Evolutionary conservation across 2,888 invertebrate genomes (phyloP), one percentile per base, ranked within the genome.

Genomic region (Chydorus sphaericus): DNA sequence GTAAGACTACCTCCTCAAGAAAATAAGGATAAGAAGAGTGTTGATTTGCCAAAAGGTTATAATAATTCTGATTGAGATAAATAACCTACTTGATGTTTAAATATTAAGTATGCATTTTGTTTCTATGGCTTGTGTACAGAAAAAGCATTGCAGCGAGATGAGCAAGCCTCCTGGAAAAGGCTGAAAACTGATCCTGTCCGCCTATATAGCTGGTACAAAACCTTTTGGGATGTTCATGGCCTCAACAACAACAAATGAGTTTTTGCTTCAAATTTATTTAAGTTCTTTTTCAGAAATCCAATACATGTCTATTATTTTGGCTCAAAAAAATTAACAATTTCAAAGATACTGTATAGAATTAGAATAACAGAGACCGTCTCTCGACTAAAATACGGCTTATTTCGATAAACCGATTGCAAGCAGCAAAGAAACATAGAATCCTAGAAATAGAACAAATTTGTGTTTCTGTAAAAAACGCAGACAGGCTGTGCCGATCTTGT

Each of bases 171-270:
- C 4, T 52, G 33, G 36, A 36, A 52, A 6, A 52, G 36, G 20
- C 37, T 52, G n/a, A 31, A 20, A 37, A 52, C 52, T 8, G 52
- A 52, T 52, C 52, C 52, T 23, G 52, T 52, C 36, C 33, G 36
- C 33, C 52, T 52, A 8, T 52, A 52, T 23, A 23, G 36, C 11
- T 52, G 52, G 52, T 52, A 52, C 37, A 52, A 52, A 36, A 52
- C 52, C 8, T 33, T 31, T 37, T 52, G 52, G 52, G 52, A 52
- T 3, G 30, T 18, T 26, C 52, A 52, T 36, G 36, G 36, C 7
- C 26, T 52, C 14, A 33, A 52, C 18, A 20, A 52, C 14, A 23
- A 39, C 20, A n/a, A n/a, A 20, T 39, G 5, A 39, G 20, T 8
- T 1, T 8, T 26, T 26, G 26, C 14, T 44, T 26, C 28, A 14